phyloP scores from a whole-genome alignment of 2,113 vertebrate genomes.

The Grammomys surdaster region DNA sequence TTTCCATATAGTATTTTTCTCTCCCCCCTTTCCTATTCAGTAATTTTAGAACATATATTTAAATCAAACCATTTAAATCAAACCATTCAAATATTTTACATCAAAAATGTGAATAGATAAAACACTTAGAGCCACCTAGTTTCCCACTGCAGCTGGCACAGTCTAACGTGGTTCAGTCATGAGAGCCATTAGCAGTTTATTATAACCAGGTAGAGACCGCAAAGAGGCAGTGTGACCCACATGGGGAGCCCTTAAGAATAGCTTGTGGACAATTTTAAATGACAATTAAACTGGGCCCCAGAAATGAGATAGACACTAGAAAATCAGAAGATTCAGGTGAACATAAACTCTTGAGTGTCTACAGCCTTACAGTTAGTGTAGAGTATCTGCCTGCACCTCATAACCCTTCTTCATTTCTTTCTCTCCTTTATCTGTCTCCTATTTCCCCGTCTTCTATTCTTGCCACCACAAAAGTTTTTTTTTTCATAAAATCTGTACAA shows the following conservation, averaged over 20 bases:
- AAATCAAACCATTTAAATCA: constrained; percentile 55
- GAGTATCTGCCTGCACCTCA: fast-evolving
- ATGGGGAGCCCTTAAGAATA: background rate
- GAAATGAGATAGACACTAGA: background rate
- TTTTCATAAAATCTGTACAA: background rate
- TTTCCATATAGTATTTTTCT: background rate
- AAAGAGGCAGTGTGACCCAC: background rate
- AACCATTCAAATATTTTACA: constrained; percentile 43
- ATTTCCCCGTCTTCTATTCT: background rate
- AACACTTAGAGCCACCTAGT: background rate
- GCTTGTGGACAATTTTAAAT: background rate
- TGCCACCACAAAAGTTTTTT: background rate
- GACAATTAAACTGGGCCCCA: background rate
- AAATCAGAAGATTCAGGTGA: background rate
- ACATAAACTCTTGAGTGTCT: background rate
- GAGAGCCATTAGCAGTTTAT: background rate
- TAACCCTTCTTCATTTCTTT: too few relatives aligned
- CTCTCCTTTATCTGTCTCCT: too few relatives aligned
- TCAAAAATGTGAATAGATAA: background rate
- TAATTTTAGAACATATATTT: background rate
- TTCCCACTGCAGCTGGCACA: background rate
- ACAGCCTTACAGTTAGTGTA: too few relatives aligned
- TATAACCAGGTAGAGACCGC: background rate
- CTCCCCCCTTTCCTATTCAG: background rate
- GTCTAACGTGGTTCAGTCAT: background rate